Evolutionary conservation across 2,113 vertebrate genomes (phyloP).

Genomic region (Lutjanus erythropterus): DNA sequence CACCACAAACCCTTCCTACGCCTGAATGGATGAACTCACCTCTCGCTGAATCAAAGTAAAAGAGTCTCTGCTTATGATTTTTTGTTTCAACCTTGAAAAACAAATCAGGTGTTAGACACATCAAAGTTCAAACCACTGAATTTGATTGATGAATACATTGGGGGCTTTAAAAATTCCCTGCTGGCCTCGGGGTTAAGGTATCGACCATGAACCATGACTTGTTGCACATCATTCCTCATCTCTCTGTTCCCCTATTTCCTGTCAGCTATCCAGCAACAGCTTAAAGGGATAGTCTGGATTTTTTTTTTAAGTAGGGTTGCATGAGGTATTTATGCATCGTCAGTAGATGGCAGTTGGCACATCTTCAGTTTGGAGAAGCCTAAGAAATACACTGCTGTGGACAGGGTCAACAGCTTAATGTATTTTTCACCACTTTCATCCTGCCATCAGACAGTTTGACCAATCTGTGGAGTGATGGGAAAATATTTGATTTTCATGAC

Average conservation of each 20-base stretch:
- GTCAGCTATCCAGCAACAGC: neutral
- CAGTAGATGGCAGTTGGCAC: too few relatives aligned
- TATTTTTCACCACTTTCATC: too few relatives aligned
- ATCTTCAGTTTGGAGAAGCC: too few relatives aligned
- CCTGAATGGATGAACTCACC: neutral
- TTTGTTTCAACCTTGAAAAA: neutral
- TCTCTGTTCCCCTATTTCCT: neutral
- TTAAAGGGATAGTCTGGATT: too few relatives aligned
- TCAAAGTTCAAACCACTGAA: neutral
- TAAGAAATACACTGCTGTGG: too few relatives aligned
- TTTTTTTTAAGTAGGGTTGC: too few relatives aligned
- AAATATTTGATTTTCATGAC: too few relatives aligned
- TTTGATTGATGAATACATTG: neutral
- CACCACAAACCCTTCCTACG: neutral
- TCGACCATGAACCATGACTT: neutral
- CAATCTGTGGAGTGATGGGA: too few relatives aligned
- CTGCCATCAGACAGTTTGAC: too few relatives aligned
- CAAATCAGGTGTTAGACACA: neutral
- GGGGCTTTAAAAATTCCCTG: neutral
- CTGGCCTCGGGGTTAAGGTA: neutral
- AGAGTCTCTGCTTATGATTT: neutral
- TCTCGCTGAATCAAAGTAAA: neutral
- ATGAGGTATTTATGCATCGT: too few relatives aligned
- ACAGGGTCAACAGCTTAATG: too few relatives aligned
- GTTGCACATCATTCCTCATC: neutral